phyloP scores from a whole-genome alignment of 2,113 vertebrate species.

The Serinus canaria region DNA sequence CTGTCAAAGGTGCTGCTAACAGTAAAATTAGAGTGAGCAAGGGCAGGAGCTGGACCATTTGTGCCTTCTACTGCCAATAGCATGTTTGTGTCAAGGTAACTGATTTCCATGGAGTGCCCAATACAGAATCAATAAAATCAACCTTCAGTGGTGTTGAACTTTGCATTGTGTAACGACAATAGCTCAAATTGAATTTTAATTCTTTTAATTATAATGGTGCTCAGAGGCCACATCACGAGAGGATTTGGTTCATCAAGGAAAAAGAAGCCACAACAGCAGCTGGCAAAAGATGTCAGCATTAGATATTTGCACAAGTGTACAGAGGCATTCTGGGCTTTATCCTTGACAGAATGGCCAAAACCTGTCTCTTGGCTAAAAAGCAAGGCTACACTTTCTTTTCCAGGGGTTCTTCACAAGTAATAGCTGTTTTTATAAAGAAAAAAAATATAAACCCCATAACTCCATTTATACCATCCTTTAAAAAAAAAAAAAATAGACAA shows the following conservation, averaged over 20 bases:
- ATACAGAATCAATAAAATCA: constrained; percentile 56
- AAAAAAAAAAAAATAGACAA: background rate
- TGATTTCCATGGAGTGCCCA: constrained; percentile 38
- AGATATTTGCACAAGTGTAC: constrained; percentile 43
- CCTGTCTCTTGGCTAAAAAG: background rate
- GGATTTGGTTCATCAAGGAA: constrained; percentile 44
- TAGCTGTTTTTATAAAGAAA: background rate
- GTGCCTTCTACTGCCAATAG: constrained; percentile 2
- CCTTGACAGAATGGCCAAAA: constrained; percentile 4
- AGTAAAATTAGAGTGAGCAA: background rate
- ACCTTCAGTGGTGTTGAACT: constrained; percentile 49
- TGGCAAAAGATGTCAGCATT: constrained; percentile 49
- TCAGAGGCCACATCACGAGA: constrained; percentile 40
- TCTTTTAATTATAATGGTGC: constrained; percentile 42
- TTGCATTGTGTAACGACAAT: constrained; percentile 55
- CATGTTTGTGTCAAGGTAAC: constrained; percentile 13
- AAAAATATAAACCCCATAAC: background rate
- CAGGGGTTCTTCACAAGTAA: background rate
- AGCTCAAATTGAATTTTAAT: constrained; percentile 62
- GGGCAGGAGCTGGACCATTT: background rate
- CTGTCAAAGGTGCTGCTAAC: background rate
- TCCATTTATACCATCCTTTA: background rate
- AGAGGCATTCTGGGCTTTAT: background rate
- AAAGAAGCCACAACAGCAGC: constrained; percentile 41
- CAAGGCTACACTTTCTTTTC: background rate